Conservation (phyloP, 30 jellyfish, hydroid and myxozoan species). For the Chrysaora quinquecirrha region DNA sequence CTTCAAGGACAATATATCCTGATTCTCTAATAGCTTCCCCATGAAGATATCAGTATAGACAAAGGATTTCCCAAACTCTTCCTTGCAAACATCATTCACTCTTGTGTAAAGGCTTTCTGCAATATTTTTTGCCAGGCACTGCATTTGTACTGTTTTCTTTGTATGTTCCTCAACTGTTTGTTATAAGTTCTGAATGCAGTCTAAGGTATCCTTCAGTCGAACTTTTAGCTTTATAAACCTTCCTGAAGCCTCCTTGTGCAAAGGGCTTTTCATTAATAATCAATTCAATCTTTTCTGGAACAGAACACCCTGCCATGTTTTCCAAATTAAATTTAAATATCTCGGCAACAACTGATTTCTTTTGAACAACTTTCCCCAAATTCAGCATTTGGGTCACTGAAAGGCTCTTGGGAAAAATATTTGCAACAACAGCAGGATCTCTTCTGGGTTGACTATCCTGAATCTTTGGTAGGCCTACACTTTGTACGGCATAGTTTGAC, state of each 20-base stretch:
- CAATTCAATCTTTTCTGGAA: constrained; percentile 14
- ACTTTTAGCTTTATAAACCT: constrained; percentile 27
- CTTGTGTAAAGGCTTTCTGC: constrained; percentile 5
- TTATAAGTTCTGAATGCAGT: not conserved
- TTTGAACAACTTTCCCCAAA: constrained; percentile 17
- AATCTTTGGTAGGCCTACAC: constrained; percentile 12
- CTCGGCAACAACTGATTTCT: constrained; percentile 14
- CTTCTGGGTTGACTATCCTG: constrained; percentile 17
- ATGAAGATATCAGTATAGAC: constrained; percentile 17
- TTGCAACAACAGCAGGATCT: constrained; percentile 15
- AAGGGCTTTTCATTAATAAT: constrained; percentile 6
- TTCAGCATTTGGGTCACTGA: constrained; percentile 15
- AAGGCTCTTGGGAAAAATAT: constrained; percentile 17
- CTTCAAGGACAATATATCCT: constrained; percentile 1
- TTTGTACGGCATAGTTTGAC: constrained; percentile 1
- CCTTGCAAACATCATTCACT: constrained; percentile 4
- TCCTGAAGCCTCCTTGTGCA: constrained; percentile 38
- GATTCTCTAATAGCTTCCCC: constrained; percentile 16
- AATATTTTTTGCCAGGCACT: constrained; percentile 18
- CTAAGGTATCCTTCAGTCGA: constrained; percentile 12
- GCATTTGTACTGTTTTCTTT: constrained; percentile 31
- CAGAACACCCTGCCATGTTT: constrained; percentile 13
- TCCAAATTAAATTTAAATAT: not conserved
- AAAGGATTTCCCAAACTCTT: constrained; percentile 20
- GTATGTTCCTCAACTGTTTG: constrained; percentile 26